Conservation (phyloP, 2,797 vertebrate genomes). For the Otolemur crassicaudatus region DNA sequence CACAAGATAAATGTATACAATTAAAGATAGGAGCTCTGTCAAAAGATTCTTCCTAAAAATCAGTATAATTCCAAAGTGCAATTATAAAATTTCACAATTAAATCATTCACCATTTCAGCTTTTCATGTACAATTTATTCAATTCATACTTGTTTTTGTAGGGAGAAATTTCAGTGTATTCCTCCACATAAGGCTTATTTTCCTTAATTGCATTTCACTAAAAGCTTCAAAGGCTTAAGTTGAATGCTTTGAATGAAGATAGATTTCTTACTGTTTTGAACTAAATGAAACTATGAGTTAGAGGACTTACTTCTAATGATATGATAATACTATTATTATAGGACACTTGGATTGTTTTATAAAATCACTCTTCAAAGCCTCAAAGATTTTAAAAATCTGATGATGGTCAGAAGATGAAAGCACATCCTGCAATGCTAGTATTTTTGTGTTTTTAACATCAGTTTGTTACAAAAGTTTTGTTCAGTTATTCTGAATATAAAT, state of each 20-base stretch:
- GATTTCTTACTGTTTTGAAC: conserved; percentile 30
- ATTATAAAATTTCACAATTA: conserved; percentile 24
- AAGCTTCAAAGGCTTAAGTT: conserved; percentile 35
- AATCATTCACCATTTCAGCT: conserved; percentile 14
- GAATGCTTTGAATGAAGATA: conserved; percentile 30
- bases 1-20: neutral
- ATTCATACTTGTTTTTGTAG: conserved; percentile 33
- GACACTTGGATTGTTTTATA: neutral
- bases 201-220: conserved; percentile 23
- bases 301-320: conserved; percentile 4
- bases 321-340: neutral
- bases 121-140: conserved; percentile 6
- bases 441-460: conserved; percentile 28
- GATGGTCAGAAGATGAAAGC: neutral
- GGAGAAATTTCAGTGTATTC: neutral
- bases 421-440: neutral
- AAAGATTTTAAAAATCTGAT: conserved; percentile 12
- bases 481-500: neutral
- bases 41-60: neutral
- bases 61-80: conserved; percentile 41
- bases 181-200: conserved; percentile 5
- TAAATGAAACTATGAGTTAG: neutral
- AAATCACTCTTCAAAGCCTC: neutral
- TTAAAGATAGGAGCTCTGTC: neutral
- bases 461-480: neutral